A percentile compares a stretch with the other conserved stretches of the same genome.
phyloP scores from a whole-genome alignment of 2,113 vertebrate species.

The Rhea pennata region DNA sequence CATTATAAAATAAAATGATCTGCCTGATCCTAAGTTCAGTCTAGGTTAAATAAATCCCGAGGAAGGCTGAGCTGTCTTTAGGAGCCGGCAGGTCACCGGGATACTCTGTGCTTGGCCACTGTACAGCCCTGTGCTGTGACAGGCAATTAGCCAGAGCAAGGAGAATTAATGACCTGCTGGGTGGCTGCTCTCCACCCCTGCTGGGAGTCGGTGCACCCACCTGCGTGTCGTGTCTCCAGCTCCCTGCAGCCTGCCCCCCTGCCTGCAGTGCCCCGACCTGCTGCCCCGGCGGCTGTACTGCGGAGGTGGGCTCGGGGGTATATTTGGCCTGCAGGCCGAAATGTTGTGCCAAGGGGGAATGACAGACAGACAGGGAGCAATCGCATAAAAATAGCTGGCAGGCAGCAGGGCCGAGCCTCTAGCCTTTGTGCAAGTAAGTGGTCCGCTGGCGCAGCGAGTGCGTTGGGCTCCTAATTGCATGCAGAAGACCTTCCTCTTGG shows the following conservation, averaged over 20 bases:
- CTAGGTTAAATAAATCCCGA: not conserved
- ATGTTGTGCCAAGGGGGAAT: not conserved
- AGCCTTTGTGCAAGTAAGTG: not conserved
- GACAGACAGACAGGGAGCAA: not conserved
- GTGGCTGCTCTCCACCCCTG: not conserved
- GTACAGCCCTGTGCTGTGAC: not conserved
- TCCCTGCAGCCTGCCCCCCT: not conserved
- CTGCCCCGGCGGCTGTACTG: not conserved
- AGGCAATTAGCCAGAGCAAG: not conserved
- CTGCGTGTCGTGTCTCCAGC: not conserved
- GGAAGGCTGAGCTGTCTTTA: not conserved
- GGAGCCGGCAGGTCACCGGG: not conserved
- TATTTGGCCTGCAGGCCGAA: not conserved
- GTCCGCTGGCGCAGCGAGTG: not conserved
- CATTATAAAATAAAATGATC: constrained; percentile 17
- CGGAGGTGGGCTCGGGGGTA: accelerated
- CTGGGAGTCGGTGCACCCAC: not conserved
- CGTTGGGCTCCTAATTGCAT: accelerated
- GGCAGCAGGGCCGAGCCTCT: not conserved
- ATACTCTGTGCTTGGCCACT: not conserved
- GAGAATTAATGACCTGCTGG: not conserved
- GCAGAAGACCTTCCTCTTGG: not conserved
- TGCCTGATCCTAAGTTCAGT: not conserved
- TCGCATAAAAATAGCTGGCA: not conserved
- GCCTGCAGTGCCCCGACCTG: not conserved